Base-by-base conservation (phyloP, 2,888 invertebrate species). In the Ennomos quercinarius region DNA sequence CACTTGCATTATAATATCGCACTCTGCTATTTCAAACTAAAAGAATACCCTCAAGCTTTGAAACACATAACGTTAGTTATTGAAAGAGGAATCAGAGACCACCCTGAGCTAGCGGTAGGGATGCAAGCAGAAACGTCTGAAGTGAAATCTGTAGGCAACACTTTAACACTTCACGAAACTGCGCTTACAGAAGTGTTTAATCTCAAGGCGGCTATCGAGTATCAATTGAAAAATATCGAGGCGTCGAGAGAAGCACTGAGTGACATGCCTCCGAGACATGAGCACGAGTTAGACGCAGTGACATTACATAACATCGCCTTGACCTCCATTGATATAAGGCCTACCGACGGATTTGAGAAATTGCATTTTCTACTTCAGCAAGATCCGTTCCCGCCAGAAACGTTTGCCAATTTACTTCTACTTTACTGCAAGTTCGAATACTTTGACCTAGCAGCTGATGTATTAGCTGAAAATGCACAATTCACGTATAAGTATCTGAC, bases 101-200 rank as follows among this genome's bases (percentile, higher is more conserved):
- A 99, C 90, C 99, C 99, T 37, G 99, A 99, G 83, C 90, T 99
- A 71, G 98, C 98, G 73, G 98, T 99, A 10, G 99, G 99, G 0
- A 98, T 98, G 95, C 98, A 98, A 81, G 98, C 98, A 27, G 99
- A 99, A 83, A 96, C 96, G 1, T 96, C 97, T 46, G 96, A 97
- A 88, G 97, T 98, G 0, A 95, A 99, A 64, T 99, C 99, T 78
- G 99, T 99, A 38, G 99, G 99, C 0, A 99, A 99, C 85, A 98
- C 98, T 0, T 90, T 98, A 58, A 97, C 97, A 0, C 93, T 99
- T 59, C 99, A 99, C 77, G 96, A 99, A 84, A 99, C 99, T 4
- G 98, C 99, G 13, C 94, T 99, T 3, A 98, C 99, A 10, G 99
- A 99, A 91, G 99, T 99, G 0, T 98, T 99, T 80, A 99, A 99